Evolutionary conservation across 1,140 invertebrate species (phyloP), one percentile per base, ranked within the genome.

Genomic region (Drosophila albomicans): DNA sequence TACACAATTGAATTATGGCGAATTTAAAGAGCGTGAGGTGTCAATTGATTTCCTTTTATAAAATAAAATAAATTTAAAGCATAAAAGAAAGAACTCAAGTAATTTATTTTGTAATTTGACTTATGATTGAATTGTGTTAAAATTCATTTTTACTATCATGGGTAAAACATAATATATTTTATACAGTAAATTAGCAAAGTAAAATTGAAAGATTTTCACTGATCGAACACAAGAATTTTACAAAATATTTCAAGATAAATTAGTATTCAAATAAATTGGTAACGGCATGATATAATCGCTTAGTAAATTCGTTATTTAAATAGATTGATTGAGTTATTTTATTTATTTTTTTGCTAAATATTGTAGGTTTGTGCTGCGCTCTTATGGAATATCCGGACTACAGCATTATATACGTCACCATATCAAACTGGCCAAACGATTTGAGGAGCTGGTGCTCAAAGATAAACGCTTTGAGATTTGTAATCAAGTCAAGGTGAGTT

Each of bases 391-490:
- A 69, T 96, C 97, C 41, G 98, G 99, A 3, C 93, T 99, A 13
- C 97, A 98, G 92, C 94, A 95, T 46, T 99, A 99, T 87, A 98
- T 99, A 66, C 94, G 99, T 56, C 95, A 97, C 92, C 99, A 99
- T 92, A 96, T 98, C 79, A 94, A 96, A 79, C 94, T 99, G 62
- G 99, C 99, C 2, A 99, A 99, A 93, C 94, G 95, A 76, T 99
- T 99, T 91, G 98, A 99, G 93, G 92, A 93, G 35, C 94, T 97
- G 13, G 96, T 99, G 0, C 94, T 94, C 66, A 95, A 95, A 71
- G 99, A 99, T 93, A 93, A 95, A 46, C 94, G 98, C 79, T 99
- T 99, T 93, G 97, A 99, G 94, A 95, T 99, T 28, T 96, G 97
- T 90, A 99, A 99, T 89, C 95, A 99, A 93, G 98, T 99, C 45